Conservation (phyloP, 2,797 vertebrate genomes). For the Tragelaphus eurycerus region DNA sequence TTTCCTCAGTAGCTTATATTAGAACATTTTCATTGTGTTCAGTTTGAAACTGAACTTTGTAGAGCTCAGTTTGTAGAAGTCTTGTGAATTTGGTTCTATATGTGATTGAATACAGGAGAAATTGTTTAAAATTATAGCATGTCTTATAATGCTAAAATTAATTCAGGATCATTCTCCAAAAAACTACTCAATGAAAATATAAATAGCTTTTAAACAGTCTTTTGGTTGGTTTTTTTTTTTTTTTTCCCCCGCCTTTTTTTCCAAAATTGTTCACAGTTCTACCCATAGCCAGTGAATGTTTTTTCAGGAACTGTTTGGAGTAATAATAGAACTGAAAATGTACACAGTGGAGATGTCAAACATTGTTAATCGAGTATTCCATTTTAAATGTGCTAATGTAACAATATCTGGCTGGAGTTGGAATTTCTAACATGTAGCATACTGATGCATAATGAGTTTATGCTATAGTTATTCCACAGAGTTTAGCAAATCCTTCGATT, state of each 20-base stretch:
- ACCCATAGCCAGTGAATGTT: background rate
- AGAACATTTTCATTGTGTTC: background rate
- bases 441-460: background rate
- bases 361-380: background rate
- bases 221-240: background rate
- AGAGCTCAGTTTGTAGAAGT: background rate
- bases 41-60: background rate
- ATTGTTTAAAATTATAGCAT: conserved; percentile 16
- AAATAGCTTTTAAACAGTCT: conserved; percentile 50
- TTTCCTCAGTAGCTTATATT: background rate
- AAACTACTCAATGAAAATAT: conserved; percentile 39
- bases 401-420: background rate
- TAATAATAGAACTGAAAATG: background rate
- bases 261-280: background rate
- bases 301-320: background rate
- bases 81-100: background rate
- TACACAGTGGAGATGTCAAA: background rate
- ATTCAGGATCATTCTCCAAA: conserved; percentile 34
- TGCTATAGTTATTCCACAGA: background rate
- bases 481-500: background rate
- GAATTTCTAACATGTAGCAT: background rate
- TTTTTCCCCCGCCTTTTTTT: accelerated
- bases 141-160: conserved; percentile 36
- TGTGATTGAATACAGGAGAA: background rate
- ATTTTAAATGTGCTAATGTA: background rate